Evolutionary conservation across 2,888 invertebrate genomes (phyloP).

Genomic region (Litoditis marina): DNA sequence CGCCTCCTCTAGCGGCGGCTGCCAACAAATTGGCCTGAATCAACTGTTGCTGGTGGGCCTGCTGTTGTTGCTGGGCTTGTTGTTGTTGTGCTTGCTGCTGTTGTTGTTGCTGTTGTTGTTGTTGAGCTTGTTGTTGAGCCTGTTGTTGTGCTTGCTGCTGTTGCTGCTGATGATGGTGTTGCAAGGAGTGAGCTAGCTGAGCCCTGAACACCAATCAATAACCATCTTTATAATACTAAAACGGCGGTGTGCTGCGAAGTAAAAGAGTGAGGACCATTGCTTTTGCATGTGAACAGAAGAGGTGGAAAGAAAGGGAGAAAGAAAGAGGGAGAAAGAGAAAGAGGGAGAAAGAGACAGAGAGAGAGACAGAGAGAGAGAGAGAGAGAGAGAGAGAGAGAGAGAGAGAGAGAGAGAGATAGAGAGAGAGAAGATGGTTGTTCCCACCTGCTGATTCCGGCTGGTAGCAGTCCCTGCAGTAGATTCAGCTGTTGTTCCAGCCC

Average conservation of each 20-base stretch:
- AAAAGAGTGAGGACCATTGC: too few species aligned
- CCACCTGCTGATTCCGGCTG: neutral
- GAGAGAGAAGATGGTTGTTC: neutral
- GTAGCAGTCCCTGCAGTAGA: neutral
- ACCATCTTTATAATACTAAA: too few species aligned
- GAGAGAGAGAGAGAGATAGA: neutral
- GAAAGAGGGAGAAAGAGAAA: neutral
- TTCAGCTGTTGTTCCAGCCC: neutral
- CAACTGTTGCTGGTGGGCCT: constrained; percentile 11
- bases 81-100: constrained; percentile 5
- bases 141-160: too few species aligned
- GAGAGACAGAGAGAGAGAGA: neutral
- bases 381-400: neutral
- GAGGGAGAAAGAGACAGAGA: neutral
- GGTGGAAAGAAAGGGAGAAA: neutral
- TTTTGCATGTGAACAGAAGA: too few species aligned
- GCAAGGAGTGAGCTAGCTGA: too few species aligned
- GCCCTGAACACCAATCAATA: too few species aligned
- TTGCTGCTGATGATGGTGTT: too few species aligned
- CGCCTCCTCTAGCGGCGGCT: constrained; percentile 9
- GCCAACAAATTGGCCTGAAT: constrained; percentile 3
- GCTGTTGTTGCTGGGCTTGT: neutral
- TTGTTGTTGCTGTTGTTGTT: constrained; percentile 20
- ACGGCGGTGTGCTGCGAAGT: too few species aligned
- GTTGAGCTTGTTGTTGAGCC: constrained; percentile 10